Conservation (phyloP, 1,140 invertebrate genomes). For the Hylaeus volcanicus region DNA sequence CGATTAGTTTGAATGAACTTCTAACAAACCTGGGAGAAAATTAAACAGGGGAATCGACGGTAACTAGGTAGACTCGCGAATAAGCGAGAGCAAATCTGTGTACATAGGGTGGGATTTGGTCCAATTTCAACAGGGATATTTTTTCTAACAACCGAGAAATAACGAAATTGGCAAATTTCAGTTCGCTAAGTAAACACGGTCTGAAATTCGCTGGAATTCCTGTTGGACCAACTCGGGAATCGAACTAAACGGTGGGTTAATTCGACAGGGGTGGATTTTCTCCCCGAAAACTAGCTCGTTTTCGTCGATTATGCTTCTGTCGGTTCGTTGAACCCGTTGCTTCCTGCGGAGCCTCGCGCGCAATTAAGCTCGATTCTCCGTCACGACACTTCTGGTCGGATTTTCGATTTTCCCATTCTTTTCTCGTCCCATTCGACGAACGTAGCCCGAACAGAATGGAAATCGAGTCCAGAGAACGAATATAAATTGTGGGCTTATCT, state of each 20-base stretch:
- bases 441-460: not conserved
- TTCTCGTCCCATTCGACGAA: not conserved
- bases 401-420: not conserved
- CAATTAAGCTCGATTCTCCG: slow-evolving; percentile 54
- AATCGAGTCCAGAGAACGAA: not conserved
- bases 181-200: not conserved
- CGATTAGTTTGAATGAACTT: not conserved
- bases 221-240: not conserved
- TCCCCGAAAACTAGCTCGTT: slow-evolving; percentile 23
- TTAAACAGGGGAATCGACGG: not conserved
- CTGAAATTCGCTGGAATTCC: not conserved
- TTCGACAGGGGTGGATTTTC: not conserved
- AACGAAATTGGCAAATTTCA: not conserved
- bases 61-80: no score
- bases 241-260: not conserved
- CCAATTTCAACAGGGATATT: not conserved
- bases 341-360: slow-evolving; percentile 34
- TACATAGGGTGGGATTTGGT: no score
- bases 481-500: not conserved
- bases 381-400: slow-evolving; percentile 10
- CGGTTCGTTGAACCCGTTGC: slow-evolving; percentile 50
- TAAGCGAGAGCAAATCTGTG: no score
- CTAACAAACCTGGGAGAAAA: not conserved
- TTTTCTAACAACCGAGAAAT: not conserved
- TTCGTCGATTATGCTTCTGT: slow-evolving; percentile 53